These are phyloP conservation scores for Ciona savignyi DNA, from an alignment of 23 tunicate species.

Conservation along the genomic window DNA sequence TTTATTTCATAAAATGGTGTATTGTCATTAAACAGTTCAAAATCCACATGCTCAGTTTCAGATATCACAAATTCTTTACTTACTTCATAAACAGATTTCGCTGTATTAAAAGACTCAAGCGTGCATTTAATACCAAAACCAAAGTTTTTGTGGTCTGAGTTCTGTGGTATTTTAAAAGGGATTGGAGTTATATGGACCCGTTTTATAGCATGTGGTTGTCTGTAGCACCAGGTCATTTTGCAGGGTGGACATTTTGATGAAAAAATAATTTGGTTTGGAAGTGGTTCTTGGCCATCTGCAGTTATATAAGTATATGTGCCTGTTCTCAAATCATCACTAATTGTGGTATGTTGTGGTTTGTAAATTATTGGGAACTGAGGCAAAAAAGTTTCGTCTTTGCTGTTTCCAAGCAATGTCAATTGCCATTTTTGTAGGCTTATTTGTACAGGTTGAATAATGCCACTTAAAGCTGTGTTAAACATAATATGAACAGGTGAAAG, in stretches of 20 bases:
- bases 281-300: constrained; percentile 11
- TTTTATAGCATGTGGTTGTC: constrained; percentile 30
- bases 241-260: constrained; percentile 15
- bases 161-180: constrained; percentile 23
- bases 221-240: constrained; percentile 63
- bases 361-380: background rate
- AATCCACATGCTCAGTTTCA: constrained; percentile 31
- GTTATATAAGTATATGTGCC: constrained; percentile 31
- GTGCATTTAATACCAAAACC: constrained; percentile 15
- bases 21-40: constrained; percentile 19
- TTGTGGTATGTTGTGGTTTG: background rate
- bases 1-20: constrained; percentile 28
- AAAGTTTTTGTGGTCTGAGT: constrained; percentile 5
- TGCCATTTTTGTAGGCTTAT: background rate
- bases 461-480: background rate
- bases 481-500: background rate
- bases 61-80: constrained; percentile 19
- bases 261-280: constrained; percentile 48
- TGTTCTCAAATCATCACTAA: constrained; percentile 31
- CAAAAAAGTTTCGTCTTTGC: background rate
- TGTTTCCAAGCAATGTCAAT: background rate
- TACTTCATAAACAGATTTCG: constrained; percentile 3
- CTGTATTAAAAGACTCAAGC: constrained; percentile 30
- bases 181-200: constrained; percentile 47
- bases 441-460: background rate